Evolutionary conservation across 2,797 vertebrate genomes (phyloP).

Genomic region (Micromesistius poutassou): DNA sequence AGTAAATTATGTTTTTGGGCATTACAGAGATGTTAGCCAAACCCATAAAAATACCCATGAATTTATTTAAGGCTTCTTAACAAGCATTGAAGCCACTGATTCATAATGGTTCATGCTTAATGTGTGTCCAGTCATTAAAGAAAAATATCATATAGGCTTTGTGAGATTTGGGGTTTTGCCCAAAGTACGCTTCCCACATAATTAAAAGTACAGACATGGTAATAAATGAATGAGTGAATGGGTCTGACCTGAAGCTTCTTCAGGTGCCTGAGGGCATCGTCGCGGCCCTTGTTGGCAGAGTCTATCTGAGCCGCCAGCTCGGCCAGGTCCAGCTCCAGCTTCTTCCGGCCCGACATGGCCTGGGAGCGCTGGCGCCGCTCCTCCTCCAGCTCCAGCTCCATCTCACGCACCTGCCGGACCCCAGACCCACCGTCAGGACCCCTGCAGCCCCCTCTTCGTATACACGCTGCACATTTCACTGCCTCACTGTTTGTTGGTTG

Average conservation of each 20-base stretch:
- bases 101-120: neutral
- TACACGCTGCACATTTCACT: neutral
- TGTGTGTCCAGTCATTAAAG: neutral
- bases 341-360: slow-evolving; percentile 87
- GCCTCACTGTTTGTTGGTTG: neutral
- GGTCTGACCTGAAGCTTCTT: slow-evolving; percentile 87
- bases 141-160: neutral
- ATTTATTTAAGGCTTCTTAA: neutral
- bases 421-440: neutral
- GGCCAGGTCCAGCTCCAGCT: slow-evolving; percentile 88
- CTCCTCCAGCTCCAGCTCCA: slow-evolving; percentile 92
- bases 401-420: slow-evolving; percentile 84
- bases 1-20: neutral
- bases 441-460: neutral
- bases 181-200: neutral
- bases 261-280: slow-evolving; percentile 93
- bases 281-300: slow-evolving; percentile 84
- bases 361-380: slow-evolving; percentile 86
- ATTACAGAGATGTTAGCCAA: neutral
- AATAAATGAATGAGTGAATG: too few species aligned
- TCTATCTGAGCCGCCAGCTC: slow-evolving; percentile 87
- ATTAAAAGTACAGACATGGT: neutral
- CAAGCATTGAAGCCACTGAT: neutral
- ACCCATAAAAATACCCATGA: neutral
- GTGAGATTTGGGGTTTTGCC: neutral